Conservation (phyloP, 2,888 invertebrate genomes). For the Nephrotoma appendiculata region DNA sequence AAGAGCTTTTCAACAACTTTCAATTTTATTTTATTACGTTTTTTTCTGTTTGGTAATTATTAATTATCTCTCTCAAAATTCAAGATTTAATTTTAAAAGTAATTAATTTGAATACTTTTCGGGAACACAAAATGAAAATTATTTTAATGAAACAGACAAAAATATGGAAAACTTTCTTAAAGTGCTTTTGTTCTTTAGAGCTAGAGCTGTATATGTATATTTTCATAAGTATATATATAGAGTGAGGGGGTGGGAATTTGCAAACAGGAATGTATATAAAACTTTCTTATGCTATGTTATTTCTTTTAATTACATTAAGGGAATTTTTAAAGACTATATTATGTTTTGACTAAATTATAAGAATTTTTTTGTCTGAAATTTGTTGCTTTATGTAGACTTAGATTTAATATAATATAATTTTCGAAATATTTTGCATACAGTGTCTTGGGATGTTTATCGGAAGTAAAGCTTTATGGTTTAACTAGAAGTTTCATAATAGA, state of each 20-base stretch:
- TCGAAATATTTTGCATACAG: neutral
- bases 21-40: neutral
- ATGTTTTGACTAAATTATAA: neutral
- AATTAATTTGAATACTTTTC: neutral
- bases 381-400: neutral
- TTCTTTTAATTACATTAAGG: neutral
- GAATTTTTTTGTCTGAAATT: neutral
- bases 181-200: neutral
- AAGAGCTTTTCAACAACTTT: neutral
- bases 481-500: neutral
- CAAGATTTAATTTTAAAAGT: neutral
- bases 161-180: neutral
- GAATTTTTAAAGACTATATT: neutral
- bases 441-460: neutral
- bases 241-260: neutral
- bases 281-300: neutral
- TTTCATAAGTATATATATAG: neutral
- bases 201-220: neutral
- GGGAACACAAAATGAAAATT: neutral
- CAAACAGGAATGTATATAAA: neutral
- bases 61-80: neutral
- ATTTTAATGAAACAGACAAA: neutral
- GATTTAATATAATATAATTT: neutral
- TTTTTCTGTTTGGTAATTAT: neutral
- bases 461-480: neutral